Percentiles rank a stretch among this genome's conserved stretches.
Evolutionary conservation across 2,888 invertebrate species (phyloP).

Genomic region (Syritta pipiens): DNA sequence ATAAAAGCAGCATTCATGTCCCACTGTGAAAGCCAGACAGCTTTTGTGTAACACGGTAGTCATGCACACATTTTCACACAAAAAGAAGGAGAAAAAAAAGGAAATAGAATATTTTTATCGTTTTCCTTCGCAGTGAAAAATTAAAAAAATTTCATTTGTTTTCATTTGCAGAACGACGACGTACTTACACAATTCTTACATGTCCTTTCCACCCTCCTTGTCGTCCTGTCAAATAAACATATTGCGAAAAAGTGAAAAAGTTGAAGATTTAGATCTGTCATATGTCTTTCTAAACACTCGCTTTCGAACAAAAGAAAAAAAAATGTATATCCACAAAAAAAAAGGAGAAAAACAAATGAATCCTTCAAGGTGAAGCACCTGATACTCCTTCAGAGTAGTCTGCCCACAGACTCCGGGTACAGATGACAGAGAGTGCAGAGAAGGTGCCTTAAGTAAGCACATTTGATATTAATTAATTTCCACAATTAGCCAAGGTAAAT

Average conservation of each 20-base stretch:
- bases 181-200: background rate
- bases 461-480: conserved; percentile 68
- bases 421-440: background rate
- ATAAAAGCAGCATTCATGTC: background rate
- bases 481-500: conserved; percentile 65
- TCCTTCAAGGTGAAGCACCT: conserved; percentile 42
- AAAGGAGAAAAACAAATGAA: conserved; percentile 24
- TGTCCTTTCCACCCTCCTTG: conserved; percentile 1
- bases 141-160: conserved; percentile 64
- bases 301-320: conserved; percentile 10
- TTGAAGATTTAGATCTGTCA: conserved; percentile 67
- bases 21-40: background rate
- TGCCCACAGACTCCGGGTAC: conserved; percentile 8
- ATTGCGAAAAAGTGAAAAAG: conserved; percentile 53
- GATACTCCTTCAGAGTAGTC: conserved; percentile 35
- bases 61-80: background rate
- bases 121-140: conserved; percentile 47
- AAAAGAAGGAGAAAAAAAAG: background rate
- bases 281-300: conserved; percentile 47
- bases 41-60: background rate
- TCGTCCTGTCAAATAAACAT: conserved; percentile 53
- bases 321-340: background rate
- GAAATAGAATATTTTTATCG: background rate
- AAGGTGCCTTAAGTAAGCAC: conserved; percentile 48
- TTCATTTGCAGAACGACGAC: conserved; percentile 36